A percentile compares a stretch with the other conserved stretches of the same genome.
Evolutionary conservation across 1,140 invertebrate genomes (phyloP).

Genomic region (Drosophila biarmipes): DNA sequence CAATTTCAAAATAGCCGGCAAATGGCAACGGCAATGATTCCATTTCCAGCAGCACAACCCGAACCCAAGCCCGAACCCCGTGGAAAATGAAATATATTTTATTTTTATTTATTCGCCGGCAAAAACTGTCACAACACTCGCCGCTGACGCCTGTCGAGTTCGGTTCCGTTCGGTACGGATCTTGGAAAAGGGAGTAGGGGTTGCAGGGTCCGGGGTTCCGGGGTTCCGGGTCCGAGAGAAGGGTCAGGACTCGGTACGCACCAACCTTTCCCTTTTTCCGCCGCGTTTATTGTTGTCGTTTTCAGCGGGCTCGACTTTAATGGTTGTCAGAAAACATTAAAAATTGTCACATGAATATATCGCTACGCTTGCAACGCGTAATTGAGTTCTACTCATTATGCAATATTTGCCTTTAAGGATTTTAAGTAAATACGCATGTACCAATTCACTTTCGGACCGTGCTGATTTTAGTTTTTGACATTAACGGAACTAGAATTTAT

Average conservation of each 20-base stretch:
- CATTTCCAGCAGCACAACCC: constrained; percentile 16
- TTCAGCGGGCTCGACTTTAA: constrained; percentile 72
- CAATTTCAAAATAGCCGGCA: constrained; percentile 78
- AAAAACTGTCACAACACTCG: constrained; percentile 77
- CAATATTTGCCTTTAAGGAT: constrained; percentile 31
- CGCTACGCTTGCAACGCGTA: constrained; percentile 38
- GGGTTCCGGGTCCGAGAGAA: constrained; percentile 22
- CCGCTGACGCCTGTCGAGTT: constrained; percentile 50
- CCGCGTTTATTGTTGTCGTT: constrained; percentile 67
- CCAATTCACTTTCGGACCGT: constrained; percentile 9
- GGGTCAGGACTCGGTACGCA: constrained; percentile 46
- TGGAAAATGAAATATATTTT: constrained; percentile 82
- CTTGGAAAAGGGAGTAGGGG: constrained; percentile 37
- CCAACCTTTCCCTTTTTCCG: constrained; percentile 35
- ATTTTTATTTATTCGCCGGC: constrained; percentile 72
- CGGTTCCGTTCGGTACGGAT: constrained; percentile 13
- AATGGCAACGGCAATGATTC: constrained; percentile 61
- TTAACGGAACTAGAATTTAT: background rate
- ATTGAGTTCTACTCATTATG: constrained; percentile 70
- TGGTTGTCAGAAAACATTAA: constrained; percentile 76
- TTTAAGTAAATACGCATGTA: constrained; percentile 32
- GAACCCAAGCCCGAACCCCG: constrained; percentile 38
- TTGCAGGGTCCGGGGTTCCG: constrained; percentile 6
- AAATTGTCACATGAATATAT: constrained; percentile 75
- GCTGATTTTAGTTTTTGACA: constrained; percentile 14